Evolutionary conservation across 2,888 invertebrate genomes (phyloP).

Genomic region (Troilus luridus): DNA sequence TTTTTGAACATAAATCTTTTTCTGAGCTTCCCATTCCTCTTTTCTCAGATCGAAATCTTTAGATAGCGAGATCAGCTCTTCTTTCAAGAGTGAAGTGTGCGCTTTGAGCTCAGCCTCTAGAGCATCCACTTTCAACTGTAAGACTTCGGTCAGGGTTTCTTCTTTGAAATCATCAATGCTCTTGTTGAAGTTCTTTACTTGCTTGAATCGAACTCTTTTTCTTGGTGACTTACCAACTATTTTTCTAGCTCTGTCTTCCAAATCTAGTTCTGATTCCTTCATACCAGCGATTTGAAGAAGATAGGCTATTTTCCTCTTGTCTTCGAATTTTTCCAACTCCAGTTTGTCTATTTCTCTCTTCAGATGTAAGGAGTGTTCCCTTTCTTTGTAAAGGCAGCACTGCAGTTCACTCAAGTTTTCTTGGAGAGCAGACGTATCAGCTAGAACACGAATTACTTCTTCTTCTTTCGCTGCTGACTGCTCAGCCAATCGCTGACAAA

Average conservation of each 20-base stretch:
- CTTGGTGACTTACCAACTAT: slow-evolving; percentile 50
- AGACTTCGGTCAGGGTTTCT: slow-evolving; percentile 59
- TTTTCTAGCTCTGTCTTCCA: slow-evolving; percentile 54
- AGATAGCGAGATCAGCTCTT: slow-evolving; percentile 61
- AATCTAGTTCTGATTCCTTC: slow-evolving; percentile 61
- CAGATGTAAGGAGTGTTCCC: slow-evolving; percentile 61
- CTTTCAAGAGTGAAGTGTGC: slow-evolving; percentile 59
- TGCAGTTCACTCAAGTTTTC: slow-evolving; percentile 61
- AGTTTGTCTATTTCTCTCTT: slow-evolving; percentile 61
- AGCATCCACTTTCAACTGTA: slow-evolving; percentile 60
- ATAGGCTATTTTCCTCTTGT: slow-evolving; percentile 62
- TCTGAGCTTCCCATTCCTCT: slow-evolving; percentile 63
- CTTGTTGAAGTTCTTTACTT: slow-evolving; percentile 62
- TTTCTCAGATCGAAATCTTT: slow-evolving; percentile 62
- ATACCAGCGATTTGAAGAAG: slow-evolving; percentile 61
- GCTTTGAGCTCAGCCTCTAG: slow-evolving; percentile 61
- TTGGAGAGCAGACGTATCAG: slow-evolving; percentile 58
- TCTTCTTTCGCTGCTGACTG: slow-evolving; percentile 60
- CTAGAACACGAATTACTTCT: slow-evolving; percentile 55
- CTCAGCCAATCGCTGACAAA: slow-evolving; percentile 60
- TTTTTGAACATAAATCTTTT: slow-evolving; percentile 59
- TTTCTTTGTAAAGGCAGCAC: slow-evolving; percentile 62
- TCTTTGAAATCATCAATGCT: slow-evolving; percentile 59
- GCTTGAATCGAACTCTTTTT: slow-evolving; percentile 60
- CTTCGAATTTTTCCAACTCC: slow-evolving; percentile 59